Evolutionary conservation across 2,113 vertebrate genomes (phyloP), one percentile per base, ranked within the genome.

Genomic region (Tetrao urogallus): DNA sequence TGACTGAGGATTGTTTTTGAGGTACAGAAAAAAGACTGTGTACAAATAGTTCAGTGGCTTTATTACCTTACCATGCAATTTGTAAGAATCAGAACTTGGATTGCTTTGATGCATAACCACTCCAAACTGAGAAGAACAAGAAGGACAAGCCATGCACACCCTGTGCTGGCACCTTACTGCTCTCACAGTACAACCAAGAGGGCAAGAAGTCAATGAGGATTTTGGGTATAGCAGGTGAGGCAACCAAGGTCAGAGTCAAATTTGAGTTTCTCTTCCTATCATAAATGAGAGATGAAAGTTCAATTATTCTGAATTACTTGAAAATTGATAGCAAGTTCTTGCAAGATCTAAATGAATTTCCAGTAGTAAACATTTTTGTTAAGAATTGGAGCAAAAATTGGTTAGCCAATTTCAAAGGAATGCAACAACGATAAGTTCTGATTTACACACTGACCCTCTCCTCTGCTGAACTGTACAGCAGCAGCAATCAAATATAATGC

Each of bases 191-290:
- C 79, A 76, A 66, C 21, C 40, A 20, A 17, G 56, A 1, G 18
- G 82, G 84, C 84, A 82, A 88, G 75, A 79, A 91, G 91, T 85
- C 50, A 1, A 87, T 89, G 48, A 75, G 74, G 89, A 78, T 43
- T 78, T 80, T 88, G 40, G 12, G 2, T 10, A n/a, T 36, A 66
- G 16, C 78, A 88, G 54, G 82, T 69, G 75, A 89, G 72, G 85
- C 19, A n/a, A 58, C 50, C 20, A 56, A 18, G 72, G 40, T 28
- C 82, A 54, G 5, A 10, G 13, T 4, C 45, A 40, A 66, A 42
- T 5, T 43, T 1, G 21, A 92, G 13, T 5, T 76, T 30, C 79
- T 80, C 71, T 76, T 79, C 90, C 82, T 34, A 2, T 45, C 50
- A 58, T 65, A 87, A 84, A 45, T 16, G 4, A 12, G 14, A 11